Conservation (phyloP, 2,888 invertebrate genomes). For the Tenthredo distinguenda region DNA sequence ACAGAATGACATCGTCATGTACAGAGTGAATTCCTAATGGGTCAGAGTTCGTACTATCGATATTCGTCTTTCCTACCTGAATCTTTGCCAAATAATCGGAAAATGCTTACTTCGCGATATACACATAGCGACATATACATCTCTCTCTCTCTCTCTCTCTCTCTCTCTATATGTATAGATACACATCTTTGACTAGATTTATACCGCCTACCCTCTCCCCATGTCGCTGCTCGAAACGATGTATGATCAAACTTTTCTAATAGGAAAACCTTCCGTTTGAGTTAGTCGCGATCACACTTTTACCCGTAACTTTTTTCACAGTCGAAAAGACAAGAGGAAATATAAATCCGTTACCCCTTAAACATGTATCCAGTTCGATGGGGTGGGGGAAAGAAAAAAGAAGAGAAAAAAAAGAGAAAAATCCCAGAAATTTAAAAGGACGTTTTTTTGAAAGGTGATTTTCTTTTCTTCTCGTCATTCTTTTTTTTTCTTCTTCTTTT, state of each 20-base stretch:
- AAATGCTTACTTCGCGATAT: slow-evolving; percentile 9
- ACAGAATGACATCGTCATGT: too few species aligned
- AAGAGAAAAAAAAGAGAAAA: not conserved
- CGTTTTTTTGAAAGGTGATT: not conserved
- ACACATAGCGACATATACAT: not conserved
- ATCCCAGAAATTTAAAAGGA: not conserved
- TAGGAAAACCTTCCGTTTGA: slow-evolving; percentile 41
- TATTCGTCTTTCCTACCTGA: not conserved
- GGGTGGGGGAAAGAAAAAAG: too few species aligned
- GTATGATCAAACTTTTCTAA: slow-evolving; percentile 43
- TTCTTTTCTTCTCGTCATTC: not conserved
- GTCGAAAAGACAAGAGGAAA: not conserved
- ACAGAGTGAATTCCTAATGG: too few species aligned
- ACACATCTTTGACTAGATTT: slow-evolving; percentile 27
- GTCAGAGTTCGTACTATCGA: not conserved
- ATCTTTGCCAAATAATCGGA: slow-evolving; percentile 22
- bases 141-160: too few species aligned
- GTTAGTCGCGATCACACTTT: slow-evolving; percentile 27
- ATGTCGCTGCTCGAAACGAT: not conserved
- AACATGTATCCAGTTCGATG: not conserved
- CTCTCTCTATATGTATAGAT: not conserved
- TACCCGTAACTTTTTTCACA: not conserved
- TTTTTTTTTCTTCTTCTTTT: not conserved
- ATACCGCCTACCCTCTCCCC: not conserved
- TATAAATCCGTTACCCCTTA: not conserved